Conservation (phyloP, 2,888 invertebrate species). For the Drosophila phalerata region DNA sequence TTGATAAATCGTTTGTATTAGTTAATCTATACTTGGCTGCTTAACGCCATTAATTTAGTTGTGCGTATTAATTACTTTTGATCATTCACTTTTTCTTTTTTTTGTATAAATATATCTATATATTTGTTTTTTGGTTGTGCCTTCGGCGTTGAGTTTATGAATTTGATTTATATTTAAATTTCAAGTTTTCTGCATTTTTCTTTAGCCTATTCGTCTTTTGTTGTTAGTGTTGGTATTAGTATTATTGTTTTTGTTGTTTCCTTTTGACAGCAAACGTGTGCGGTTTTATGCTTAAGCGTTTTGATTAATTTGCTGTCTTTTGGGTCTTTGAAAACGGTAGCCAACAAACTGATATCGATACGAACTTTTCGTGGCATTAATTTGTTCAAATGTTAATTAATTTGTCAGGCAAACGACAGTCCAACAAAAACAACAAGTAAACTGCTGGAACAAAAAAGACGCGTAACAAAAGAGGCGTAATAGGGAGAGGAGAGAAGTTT, state of each 20-base stretch:
- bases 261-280: conserved; percentile 78
- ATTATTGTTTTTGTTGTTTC: conserved; percentile 19
- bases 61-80: conserved; percentile 62
- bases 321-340: conserved; percentile 59
- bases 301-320: conserved; percentile 68
- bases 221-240: conserved; percentile 15
- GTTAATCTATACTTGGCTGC: conserved; percentile 54
- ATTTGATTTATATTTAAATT: conserved; percentile 72
- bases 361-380: conserved; percentile 49
- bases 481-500: not conserved
- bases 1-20: conserved; percentile 66
- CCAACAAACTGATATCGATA: conserved; percentile 50
- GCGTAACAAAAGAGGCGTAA: not conserved
- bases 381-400: conserved; percentile 76
- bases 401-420: conserved; percentile 69
- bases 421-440: conserved; percentile 5
- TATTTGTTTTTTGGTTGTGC: conserved; percentile 18
- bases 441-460: not conserved
- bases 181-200: conserved; percentile 59
- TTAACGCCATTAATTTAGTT: conserved; percentile 73
- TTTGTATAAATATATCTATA: conserved; percentile 3
- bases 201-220: conserved; percentile 38
- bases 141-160: conserved; percentile 51
- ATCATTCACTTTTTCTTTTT: conserved; percentile 13
- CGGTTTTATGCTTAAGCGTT: conserved; percentile 53